Percentiles rank a stretch among this genome's conserved stretches.
phyloP scores from a whole-genome alignment of 2,113 vertebrate species.

The Coreoperca whiteheadi region DNA sequence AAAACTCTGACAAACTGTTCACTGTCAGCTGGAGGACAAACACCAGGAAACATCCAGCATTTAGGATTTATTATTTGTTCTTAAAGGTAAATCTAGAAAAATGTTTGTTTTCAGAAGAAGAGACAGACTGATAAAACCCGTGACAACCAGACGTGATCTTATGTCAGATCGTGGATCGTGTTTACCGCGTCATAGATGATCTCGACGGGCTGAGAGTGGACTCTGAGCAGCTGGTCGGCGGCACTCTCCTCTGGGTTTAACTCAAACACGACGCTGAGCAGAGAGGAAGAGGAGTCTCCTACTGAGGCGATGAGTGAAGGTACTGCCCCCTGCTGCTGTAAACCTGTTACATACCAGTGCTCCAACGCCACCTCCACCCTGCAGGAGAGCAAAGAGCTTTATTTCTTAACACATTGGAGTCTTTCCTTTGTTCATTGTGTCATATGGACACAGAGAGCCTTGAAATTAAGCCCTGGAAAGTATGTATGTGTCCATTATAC shows the following conservation, averaged over 20 bases:
- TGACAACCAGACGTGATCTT: no score
- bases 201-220: conserved; percentile 95
- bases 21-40: conserved; percentile 87
- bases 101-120: no score
- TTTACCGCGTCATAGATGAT: conserved; percentile 95
- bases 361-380: conserved; percentile 93
- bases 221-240: conserved; percentile 89
- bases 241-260: conserved; percentile 88
- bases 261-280: conserved; percentile 91
- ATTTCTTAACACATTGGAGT: no score
- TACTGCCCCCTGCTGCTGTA: conserved; percentile 87
- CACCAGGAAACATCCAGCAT: no score
- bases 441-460: no score
- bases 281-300: conserved; percentile 87
- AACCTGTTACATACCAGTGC: conserved; percentile 94
- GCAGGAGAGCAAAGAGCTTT: neutral
- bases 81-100: neutral
- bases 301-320: conserved; percentile 94
- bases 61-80: no score
- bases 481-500: neutral
- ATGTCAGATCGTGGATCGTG: accelerated
- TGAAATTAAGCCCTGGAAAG: no score
- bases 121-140: neutral
- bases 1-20: conserved; percentile 93
- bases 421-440: no score